Evolutionary conservation across 2,888 invertebrate species (phyloP), one percentile per base, ranked within the genome.

Genomic region (Drosophila peninsularis): DNA sequence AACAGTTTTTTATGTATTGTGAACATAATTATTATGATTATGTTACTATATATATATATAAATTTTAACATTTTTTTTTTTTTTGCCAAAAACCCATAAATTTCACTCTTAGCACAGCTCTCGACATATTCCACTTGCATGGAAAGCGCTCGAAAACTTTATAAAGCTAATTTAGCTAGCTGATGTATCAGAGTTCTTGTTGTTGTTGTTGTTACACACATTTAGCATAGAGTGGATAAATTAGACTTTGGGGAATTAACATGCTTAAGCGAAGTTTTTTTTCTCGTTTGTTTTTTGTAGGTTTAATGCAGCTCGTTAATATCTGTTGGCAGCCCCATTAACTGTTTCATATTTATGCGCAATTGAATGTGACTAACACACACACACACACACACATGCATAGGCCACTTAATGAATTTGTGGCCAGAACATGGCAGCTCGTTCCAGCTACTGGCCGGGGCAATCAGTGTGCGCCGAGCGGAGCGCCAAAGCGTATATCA

Each of bases 381-480:
- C 9, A 34, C 34, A 34, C 32, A 34, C 32, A 11, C 24, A 14
- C 9, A 34, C 34, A 34, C 32, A 34, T 9, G 4, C 1, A 11
- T 34, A 11, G 11, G 34, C 37, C 30, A 55, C 47, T 57, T 75
- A 71, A 75, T 75, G 77, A 76, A 75, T 65, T 76, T 76, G 70
- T 71, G 77, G 71, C 21, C 34, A 47, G 37, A 36, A 39, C 37
- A 21, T 41, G 39, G 67, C 10, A 52, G 39, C 24, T 32, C 21
- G 32, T 7, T 30, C 24, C 24, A 30, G 44, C 39, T 58, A 61
- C 60, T 55, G 52, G 32, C 60, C 55, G 13, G 55, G 58, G 58
- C 60, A 74, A 76, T 64, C 73, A 75, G 74, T 70, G 70, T 60
- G 39, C 14, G 30, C 39, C n/a, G 61, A 60, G 39, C 17, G 24